Conservation (phyloP, 2,113 vertebrate species). For the Coregonus clupeaformis region DNA sequence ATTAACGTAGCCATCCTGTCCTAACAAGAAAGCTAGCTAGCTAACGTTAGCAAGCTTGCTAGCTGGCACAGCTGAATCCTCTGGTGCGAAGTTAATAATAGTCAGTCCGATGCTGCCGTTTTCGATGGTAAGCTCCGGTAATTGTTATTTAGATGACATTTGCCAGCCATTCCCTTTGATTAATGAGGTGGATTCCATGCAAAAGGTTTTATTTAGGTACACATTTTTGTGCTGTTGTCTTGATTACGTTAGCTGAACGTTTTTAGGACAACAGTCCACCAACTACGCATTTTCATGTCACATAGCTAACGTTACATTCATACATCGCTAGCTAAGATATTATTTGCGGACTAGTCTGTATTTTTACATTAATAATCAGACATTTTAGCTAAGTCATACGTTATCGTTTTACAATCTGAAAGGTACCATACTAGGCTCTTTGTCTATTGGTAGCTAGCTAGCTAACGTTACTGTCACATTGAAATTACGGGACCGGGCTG, state of each 20-base stretch:
- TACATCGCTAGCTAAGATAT: constrained; percentile 39
- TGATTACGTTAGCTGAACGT: neutral
- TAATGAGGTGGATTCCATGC: neutral
- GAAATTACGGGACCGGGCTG: neutral
- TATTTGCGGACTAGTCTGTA: neutral
- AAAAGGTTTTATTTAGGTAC: neutral
- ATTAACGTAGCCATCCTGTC: neutral
- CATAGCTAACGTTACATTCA: neutral
- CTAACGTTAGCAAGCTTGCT: neutral
- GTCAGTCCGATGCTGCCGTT: constrained; percentile 56
- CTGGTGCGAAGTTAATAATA: constrained; percentile 24
- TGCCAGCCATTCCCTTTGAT: neutral
- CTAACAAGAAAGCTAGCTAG: neutral
- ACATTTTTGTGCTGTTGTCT: neutral
- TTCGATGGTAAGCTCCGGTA: constrained; percentile 47
- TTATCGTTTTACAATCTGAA: neutral
- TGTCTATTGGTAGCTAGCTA: neutral
- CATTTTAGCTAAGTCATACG: neutral
- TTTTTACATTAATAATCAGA: neutral
- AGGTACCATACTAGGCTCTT: neutral
- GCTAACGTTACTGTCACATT: constrained; percentile 40
- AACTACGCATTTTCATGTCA: constrained; percentile 71
- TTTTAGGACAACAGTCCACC: constrained; percentile 52
- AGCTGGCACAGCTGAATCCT: constrained; percentile 23
- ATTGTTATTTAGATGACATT: constrained; percentile 13